Conservation (phyloP, 1,140 invertebrate genomes). For the Manduca sexta region DNA sequence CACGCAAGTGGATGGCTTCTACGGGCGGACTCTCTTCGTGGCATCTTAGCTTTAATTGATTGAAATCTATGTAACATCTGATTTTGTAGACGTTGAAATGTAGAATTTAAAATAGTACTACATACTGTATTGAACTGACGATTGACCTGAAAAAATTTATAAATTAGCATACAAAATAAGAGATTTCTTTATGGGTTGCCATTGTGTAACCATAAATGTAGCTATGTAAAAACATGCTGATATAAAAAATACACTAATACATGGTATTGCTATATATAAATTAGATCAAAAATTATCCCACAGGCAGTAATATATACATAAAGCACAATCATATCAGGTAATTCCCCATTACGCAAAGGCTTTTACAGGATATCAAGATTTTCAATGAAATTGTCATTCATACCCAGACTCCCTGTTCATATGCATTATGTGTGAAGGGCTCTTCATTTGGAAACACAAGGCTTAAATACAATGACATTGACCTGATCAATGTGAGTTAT, state of each 20-base stretch:
- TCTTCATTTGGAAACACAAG: too few relatives aligned
- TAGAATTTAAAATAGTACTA: conserved; percentile 84
- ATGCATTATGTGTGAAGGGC: too few relatives aligned
- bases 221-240: background rate
- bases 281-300: background rate
- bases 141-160: conserved; percentile 78
- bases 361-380: too few relatives aligned
- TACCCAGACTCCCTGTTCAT: too few relatives aligned
- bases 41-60: conserved; percentile 91
- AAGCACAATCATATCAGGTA: too few relatives aligned
- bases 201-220: conserved; percentile 1
- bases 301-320: too few relatives aligned
- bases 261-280: background rate
- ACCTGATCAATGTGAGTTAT: too few relatives aligned
- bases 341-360: too few relatives aligned
- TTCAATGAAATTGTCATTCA: too few relatives aligned
- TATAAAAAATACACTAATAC: background rate
- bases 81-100: conserved; percentile 86
- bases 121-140: conserved; percentile 85
- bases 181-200: too few relatives aligned
- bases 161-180: too few relatives aligned
- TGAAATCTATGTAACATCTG: conserved; percentile 88
- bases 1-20: conserved; percentile 88
- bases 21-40: conserved; percentile 86
- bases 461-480: too few relatives aligned